Evolutionary conservation across 2,888 invertebrate species (phyloP), one percentile per base, ranked within the genome.

Genomic region (Lepidocyrtoides sp.): DNA sequence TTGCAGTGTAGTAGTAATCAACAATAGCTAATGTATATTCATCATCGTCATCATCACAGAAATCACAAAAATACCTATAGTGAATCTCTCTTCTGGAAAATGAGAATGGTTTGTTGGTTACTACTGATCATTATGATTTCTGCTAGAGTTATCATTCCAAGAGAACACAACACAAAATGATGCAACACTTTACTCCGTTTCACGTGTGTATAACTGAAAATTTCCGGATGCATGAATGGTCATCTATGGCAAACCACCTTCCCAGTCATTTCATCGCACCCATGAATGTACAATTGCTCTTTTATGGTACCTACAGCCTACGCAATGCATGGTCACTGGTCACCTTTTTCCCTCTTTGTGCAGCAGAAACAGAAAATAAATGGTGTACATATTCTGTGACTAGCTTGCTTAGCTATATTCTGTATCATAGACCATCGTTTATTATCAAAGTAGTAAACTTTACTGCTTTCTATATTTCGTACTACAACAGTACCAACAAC

Each of bases 21-120:
- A 77, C 77, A 77, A 77, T 77, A 26, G 51, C 54, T 77, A 75
- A 44, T 77, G 77, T 54, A 51, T 77, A 77, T 77, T 77, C 77
- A 77, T 77, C 54, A 75, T 77, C 51, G 26, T 66, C 51, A 77
- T n/a, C 36, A 36, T 66, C 66, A 12, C 32, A 36, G 7, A 36
- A 36, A 81, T 23, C 23, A 20, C 63, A 82, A 20, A 82, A 60
- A 54, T 51, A 77, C 77, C 77, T 77, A 77, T 77, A 77, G 44
- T 26, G 44, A 82, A n/a, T 23, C 63, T 36, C 72, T 85, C 32
- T 63, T 87, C 72, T 84, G 87, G 87, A 87, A 87, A 87, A 77
- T 63, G 41, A 51, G 12, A 86, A 77, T 79, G 66, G 77, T n/a
- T 77, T 77, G 51, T 54, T 77, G 77, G 77, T 32, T 29, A 77